Evolutionary conservation across 1,140 invertebrate species (phyloP), one percentile per base, ranked within the genome.

Genomic region (Ganaspis sp.): DNA sequence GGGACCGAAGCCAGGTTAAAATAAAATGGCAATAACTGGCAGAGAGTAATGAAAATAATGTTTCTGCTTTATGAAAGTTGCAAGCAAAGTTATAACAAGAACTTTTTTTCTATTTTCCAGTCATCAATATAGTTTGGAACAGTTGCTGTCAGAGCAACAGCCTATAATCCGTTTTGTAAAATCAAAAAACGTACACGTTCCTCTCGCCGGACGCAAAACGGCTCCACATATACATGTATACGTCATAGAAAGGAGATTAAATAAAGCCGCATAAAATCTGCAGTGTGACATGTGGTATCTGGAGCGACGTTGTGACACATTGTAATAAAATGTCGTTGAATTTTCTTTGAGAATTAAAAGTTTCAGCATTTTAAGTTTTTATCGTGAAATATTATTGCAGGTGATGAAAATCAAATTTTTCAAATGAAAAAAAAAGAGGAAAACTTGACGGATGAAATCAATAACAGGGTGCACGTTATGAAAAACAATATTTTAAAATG

Each of bases 101-200:
- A 64, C 15, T 64, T 64, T 29, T 29, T 64, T 64, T 29, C 42
- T 42, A 45, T 42, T 72, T 53, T 21, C 23, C 21, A 49, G 19
- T 23, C 23, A 9, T 42, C 58, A 29, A 64, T 26, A 64, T 49
- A 29, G 71, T 53, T 53, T 15, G 40, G 21, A 72, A 74, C 17
- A 73, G 70, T 40, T 77, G 54, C 70, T 74, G 53, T 69, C 69
- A 73, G 49, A 26, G 42, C 70, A 70, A 78, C 72, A 75, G 70
- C 70, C 70, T 72, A 72, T 75, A 83, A 84, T 81, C 77, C 71
- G 45, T 79, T 83, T 84, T 72, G 64, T 49, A 78, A 81, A 78
- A 83, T 80, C 69, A 73, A 74, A 78, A 78, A 73, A 29, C 54
- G 54, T 64, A 29, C 54, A n/a, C 21, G 54, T 29, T 64, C 29